Conservation (phyloP, 2,113 vertebrate genomes). For the Sinocyclocheilus rhinocerous region DNA sequence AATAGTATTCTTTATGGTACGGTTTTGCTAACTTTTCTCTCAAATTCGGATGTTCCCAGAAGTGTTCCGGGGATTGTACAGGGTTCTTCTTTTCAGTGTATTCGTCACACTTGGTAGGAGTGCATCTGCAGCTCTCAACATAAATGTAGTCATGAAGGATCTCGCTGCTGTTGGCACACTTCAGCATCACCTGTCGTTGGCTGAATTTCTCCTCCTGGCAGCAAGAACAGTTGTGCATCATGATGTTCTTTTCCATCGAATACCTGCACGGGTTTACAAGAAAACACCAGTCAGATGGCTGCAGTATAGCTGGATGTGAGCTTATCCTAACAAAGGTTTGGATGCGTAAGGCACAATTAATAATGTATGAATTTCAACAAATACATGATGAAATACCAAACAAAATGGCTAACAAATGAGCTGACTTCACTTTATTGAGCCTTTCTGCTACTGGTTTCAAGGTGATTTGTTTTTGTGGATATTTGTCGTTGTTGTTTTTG, state of each 20-base stretch:
- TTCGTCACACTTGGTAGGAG: constrained; percentile 62
- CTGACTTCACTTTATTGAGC: background rate
- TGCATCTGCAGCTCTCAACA: constrained; percentile 72
- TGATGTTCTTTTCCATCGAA: constrained; percentile 57
- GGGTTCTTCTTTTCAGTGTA: background rate
- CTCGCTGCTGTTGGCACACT: constrained; percentile 56
- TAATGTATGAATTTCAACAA: background rate
- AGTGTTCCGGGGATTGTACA: too few species aligned
- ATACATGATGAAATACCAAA: background rate
- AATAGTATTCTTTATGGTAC: background rate
- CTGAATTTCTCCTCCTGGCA: constrained; percentile 70
- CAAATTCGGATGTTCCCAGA: too few species aligned
- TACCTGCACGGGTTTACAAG: constrained; percentile 64
- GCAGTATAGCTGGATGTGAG: background rate
- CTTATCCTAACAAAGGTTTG: background rate
- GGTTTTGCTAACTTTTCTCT: too few species aligned
- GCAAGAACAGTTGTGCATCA: constrained; percentile 74
- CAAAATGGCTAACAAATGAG: background rate
- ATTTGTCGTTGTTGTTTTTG: background rate
- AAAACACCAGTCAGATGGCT: background rate
- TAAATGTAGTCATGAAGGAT: constrained; percentile 64
- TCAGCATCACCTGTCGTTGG: constrained; percentile 66
- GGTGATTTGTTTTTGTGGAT: background rate
- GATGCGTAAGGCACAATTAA: background rate
- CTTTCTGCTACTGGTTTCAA: background rate